A percentile compares a stretch with the other conserved stretches of the same genome.
Evolutionary conservation across 2,888 invertebrate species (phyloP).

Genomic region (Lottia gigantea): DNA sequence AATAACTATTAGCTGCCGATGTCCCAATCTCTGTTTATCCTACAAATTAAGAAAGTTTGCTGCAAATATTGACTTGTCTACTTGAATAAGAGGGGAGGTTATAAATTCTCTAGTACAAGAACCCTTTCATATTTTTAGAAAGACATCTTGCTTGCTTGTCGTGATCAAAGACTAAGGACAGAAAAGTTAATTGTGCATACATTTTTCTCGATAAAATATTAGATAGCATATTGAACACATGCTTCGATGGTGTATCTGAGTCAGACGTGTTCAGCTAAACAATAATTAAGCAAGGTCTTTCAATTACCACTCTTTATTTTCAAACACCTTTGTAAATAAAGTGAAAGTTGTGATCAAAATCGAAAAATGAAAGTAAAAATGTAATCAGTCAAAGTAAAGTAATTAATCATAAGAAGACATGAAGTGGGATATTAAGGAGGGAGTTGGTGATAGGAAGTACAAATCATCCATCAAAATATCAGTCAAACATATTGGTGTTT

Average conservation of each 20-base stretch:
- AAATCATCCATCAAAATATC: not conserved
- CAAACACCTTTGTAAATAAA: not conserved
- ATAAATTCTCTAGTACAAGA: not conserved
- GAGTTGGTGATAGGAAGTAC: not conserved
- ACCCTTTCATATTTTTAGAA: not conserved
- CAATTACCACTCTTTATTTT: not conserved
- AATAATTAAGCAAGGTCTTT: not conserved
- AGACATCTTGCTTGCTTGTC: not conserved
- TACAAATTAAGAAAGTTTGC: slow-evolving; percentile 24
- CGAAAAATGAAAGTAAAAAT: not conserved
- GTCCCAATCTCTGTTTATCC: slow-evolving; percentile 12
- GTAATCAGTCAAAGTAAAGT: not conserved
- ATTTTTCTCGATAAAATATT: not conserved
- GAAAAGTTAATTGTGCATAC: slow-evolving; percentile 18
- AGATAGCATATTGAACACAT: not conserved
- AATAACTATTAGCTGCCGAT: slow-evolving; percentile 17
- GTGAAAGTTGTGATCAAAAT: not conserved
- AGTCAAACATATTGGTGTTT: not conserved
- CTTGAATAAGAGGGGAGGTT: slow-evolving; percentile 15
- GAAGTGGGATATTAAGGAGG: slow-evolving; percentile 1
- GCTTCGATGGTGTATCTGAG: not conserved
- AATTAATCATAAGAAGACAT: slow-evolving; percentile 11
- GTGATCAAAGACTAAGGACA: not conserved
- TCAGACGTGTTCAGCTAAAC: not conserved
- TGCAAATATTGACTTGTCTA: slow-evolving; percentile 23